Conservation (phyloP, 2,888 invertebrate genomes). For the Synergus japonicus region DNA sequence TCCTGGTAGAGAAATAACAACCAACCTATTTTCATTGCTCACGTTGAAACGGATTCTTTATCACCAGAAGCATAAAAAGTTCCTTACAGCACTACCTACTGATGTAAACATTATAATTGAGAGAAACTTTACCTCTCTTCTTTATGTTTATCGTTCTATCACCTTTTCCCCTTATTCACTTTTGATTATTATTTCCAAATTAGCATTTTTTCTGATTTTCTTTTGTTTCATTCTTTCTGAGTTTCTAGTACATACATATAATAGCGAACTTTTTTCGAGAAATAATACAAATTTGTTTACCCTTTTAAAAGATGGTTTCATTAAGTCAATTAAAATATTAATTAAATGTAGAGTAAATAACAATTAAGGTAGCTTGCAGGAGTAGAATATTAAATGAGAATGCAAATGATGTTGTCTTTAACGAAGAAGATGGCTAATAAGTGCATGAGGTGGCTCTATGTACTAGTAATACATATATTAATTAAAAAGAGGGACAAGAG, state of each 20-base stretch:
- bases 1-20: slow-evolving; percentile 11
- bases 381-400: slow-evolving; percentile 20
- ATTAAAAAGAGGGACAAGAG: background rate
- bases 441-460: background rate
- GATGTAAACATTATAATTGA: slow-evolving; percentile 38
- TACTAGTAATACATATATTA: background rate
- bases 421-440: background rate
- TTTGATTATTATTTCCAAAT: background rate
- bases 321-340: slow-evolving; percentile 10
- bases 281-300: no score
- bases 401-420: slow-evolving; percentile 35
- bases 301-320: background rate
- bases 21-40: slow-evolving; percentile 34
- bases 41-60: slow-evolving; percentile 30
- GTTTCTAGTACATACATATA: no score
- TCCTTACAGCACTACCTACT: slow-evolving; percentile 9
- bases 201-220: no score
- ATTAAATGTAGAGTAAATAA: slow-evolving; percentile 11
- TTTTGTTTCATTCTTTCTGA: no score
- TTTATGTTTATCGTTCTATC: background rate
- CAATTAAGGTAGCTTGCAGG: background rate
- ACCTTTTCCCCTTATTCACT: background rate
- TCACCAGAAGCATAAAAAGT: slow-evolving; percentile 26
- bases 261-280: no score
- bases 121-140: slow-evolving; percentile 26